Conservation (phyloP, 64 coral and sea anemone genomes). For the Acropora tenuis region DNA sequence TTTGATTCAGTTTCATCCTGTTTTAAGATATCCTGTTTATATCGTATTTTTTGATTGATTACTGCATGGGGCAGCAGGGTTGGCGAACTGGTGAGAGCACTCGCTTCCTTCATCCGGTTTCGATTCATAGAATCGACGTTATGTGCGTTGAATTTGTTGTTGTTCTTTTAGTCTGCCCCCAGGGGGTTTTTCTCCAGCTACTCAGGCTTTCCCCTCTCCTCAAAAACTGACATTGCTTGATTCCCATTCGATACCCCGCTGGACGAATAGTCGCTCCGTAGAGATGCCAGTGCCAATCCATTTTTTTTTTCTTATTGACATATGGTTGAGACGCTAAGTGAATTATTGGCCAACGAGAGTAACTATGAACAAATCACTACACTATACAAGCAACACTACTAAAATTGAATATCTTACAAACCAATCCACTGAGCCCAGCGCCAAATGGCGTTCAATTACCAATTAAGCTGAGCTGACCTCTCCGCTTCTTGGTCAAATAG, state of each 20-base stretch:
- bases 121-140: neutral
- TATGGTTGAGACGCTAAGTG: too few relatives aligned
- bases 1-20: conserved; percentile 1
- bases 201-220: neutral
- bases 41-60: neutral
- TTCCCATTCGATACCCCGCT: too few relatives aligned
- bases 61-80: neutral
- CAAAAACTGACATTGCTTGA: too few relatives aligned
- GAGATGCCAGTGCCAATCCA: too few relatives aligned
- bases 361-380: too few relatives aligned
- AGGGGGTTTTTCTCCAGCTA: neutral
- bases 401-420: too few relatives aligned
- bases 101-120: neutral
- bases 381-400: too few relatives aligned
- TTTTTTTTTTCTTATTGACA: too few relatives aligned
- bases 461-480: neutral
- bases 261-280: too few relatives aligned
- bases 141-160: neutral
- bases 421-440: too few relatives aligned
- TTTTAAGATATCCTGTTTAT: neutral
- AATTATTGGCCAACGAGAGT: too few relatives aligned
- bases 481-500: neutral
- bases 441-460: too few relatives aligned
- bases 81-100: neutral
- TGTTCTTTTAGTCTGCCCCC: neutral